Conservation (phyloP, 2,797 vertebrate species). For the Luscinia megarhynchos region DNA sequence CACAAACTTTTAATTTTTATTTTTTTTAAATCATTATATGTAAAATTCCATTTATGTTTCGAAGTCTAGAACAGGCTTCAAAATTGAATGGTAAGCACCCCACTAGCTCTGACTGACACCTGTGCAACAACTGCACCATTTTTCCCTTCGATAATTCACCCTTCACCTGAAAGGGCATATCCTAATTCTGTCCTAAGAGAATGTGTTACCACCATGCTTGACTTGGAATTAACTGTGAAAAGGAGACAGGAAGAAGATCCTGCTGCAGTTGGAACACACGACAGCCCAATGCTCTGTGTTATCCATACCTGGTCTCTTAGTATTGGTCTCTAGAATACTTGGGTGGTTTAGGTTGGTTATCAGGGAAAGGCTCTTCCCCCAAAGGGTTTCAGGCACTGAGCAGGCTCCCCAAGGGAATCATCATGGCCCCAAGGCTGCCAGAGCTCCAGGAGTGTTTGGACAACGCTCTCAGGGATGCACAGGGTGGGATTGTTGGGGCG, state of each 20-base stretch:
- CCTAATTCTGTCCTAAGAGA: neutral
- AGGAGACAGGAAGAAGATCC: neutral
- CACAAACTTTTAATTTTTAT: neutral
- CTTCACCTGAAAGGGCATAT: rapidly evolving
- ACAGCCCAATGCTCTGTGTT: neutral
- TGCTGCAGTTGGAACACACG: neutral
- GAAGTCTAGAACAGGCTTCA: neutral
- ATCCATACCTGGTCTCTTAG: neutral
- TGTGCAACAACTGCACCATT: too few relatives aligned
- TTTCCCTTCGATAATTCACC: too few relatives aligned
- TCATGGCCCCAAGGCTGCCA: rapidly evolving
- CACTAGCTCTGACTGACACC: neutral
- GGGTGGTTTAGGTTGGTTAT: rapidly evolving
- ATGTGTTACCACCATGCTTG: neutral
- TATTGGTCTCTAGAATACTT: neutral
- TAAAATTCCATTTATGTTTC: neutral
- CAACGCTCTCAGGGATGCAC: neutral
- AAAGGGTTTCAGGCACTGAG: rapidly evolving
- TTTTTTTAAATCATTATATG: neutral
- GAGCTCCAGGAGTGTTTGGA: rapidly evolving
- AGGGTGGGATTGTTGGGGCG: neutral
- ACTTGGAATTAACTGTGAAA: neutral
- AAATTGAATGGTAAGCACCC: neutral
- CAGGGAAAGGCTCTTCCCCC: neutral
- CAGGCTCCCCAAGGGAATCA: neutral